These are phyloP conservation scores for Andrena bucephala DNA, from an alignment of 2,888 invertebrate genomes.

Conservation along the genomic window DNA sequence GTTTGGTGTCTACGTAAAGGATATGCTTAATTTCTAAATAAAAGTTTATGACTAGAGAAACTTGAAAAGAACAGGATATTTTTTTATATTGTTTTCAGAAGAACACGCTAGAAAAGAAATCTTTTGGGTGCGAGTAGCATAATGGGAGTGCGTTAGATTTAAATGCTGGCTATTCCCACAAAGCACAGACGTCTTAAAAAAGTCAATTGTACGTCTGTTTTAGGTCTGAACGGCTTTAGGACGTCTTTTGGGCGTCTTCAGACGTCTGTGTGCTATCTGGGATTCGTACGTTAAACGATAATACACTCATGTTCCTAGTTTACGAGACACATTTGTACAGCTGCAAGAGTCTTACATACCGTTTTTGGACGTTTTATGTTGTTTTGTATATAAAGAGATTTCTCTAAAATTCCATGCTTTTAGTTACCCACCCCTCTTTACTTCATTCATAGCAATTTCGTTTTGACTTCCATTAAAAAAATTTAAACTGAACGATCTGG, in stretches of 20 bases:
- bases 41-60: background rate
- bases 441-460: too few relatives aligned
- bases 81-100: background rate
- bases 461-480: too few relatives aligned
- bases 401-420: background rate
- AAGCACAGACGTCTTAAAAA: background rate
- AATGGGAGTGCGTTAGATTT: background rate
- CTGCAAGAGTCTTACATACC: background rate
- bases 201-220: background rate
- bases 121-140: background rate
- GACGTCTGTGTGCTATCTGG: too few relatives aligned
- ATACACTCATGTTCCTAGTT: constrained; percentile 9
- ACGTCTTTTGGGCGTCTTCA: too few relatives aligned
- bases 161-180: background rate
- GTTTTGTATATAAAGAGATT: background rate
- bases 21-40: constrained; percentile 13
- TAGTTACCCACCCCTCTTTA: background rate
- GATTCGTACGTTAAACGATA: background rate
- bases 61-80: background rate
- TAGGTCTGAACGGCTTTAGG: too few relatives aligned
- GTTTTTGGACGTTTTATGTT: constrained; percentile 3
- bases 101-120: background rate
- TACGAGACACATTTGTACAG: background rate
- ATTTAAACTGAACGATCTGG: too few relatives aligned
- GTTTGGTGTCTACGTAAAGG: background rate